Percentiles rank a stretch among this genome's conserved stretches.
These are phyloP conservation scores for Drosophila sp. DNA, from an alignment of 1,140 invertebrate genomes.

Conservation along the genomic window DNA sequence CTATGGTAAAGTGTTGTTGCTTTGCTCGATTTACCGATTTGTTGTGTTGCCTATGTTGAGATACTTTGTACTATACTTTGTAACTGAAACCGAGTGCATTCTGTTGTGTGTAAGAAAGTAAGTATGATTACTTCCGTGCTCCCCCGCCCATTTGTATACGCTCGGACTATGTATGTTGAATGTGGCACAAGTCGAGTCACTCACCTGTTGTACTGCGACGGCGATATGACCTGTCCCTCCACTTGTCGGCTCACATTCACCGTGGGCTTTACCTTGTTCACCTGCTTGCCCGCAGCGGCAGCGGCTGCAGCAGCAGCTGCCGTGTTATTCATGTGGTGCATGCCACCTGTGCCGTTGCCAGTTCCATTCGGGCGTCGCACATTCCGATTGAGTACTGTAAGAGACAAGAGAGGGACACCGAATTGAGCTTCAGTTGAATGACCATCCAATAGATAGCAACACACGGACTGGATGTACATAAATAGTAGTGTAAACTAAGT, in stretches of 20 bases:
- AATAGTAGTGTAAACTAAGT: neutral
- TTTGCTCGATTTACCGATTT: constrained; percentile 40
- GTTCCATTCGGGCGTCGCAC: constrained; percentile 86
- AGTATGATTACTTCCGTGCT: constrained; percentile 32
- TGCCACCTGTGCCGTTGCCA: constrained; percentile 87
- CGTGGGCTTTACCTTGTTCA: constrained; percentile 94
- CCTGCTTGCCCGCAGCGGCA: constrained; percentile 89
- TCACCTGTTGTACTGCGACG: constrained; percentile 85
- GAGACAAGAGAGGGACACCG: constrained; percentile 35
- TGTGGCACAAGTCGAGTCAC: constrained; percentile 24
- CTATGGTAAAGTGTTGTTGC: constrained; percentile 34
- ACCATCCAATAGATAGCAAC: neutral
- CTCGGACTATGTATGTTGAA: constrained; percentile 19
- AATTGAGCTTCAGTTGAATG: constrained; percentile 13
- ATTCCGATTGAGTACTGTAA: constrained; percentile 89
- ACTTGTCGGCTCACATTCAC: constrained; percentile 87
- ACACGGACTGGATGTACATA: neutral
- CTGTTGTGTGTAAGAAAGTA: constrained; percentile 25
- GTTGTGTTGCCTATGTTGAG: constrained; percentile 9
- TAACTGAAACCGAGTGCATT: constrained; percentile 33
- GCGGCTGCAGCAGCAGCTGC: constrained; percentile 76
- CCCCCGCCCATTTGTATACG: constrained; percentile 1
- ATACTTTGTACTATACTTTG: constrained; percentile 18
- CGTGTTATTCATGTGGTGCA: constrained; percentile 88
- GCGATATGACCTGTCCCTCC: constrained; percentile 86